Evolutionary conservation across 2,797 vertebrate species (phyloP).

Genomic region (Allobates femoralis): DNA sequence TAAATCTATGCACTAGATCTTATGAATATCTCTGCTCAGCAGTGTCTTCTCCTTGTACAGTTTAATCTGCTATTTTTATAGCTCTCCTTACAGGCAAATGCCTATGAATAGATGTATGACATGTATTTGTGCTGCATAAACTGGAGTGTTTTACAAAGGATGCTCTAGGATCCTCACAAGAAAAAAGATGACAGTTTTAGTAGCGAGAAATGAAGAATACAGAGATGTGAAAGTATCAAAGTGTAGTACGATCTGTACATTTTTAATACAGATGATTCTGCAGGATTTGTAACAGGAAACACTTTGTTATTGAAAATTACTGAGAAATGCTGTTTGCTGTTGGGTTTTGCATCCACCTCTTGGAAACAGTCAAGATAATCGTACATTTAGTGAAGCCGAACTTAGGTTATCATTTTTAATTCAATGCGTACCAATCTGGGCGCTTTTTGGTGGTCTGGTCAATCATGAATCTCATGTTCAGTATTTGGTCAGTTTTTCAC

Average conservation of each 20-base stretch:
- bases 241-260: not conserved
- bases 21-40: slow-evolving; percentile 24
- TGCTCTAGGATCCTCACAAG: slow-evolving; percentile 6
- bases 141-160: slow-evolving; percentile 19
- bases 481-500: no score
- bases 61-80: slow-evolving; percentile 46
- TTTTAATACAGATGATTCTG: slow-evolving; percentile 12
- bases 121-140: slow-evolving; percentile 43
- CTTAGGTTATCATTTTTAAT: not conserved
- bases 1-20: slow-evolving; percentile 35
- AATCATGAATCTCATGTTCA: no score
- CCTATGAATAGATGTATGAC: slow-evolving; percentile 44
- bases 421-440: no score
- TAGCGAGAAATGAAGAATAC: slow-evolving; percentile 17
- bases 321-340: not conserved
- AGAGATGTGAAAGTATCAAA: not conserved
- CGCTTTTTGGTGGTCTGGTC: no score
- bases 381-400: not conserved
- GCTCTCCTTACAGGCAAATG: slow-evolving; percentile 23
- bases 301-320: not conserved
- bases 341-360: not conserved
- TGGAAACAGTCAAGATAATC: not conserved
- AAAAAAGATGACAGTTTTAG: slow-evolving; percentile 20
- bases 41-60: slow-evolving; percentile 24
- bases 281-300: not conserved